Evolutionary conservation across 2,113 vertebrate genomes (phyloP).

Genomic region (Marmota flaviventris): DNA sequence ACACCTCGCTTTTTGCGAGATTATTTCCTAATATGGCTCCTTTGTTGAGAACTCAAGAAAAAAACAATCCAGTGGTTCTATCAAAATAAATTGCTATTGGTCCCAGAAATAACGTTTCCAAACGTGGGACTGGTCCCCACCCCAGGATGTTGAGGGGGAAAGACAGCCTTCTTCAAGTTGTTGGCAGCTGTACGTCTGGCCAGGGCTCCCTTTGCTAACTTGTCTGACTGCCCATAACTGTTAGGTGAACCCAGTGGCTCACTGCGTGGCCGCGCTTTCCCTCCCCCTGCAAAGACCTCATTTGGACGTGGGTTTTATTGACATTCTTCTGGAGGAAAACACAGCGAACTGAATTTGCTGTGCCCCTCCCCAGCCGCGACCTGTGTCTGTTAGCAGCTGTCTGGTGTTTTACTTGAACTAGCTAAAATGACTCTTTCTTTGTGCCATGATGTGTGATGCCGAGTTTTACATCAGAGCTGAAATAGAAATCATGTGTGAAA

Average conservation of each 20-base stretch:
- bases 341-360: constrained; percentile 54
- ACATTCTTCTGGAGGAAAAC: constrained; percentile 79
- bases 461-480: constrained; percentile 84
- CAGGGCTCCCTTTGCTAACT: constrained; percentile 70
- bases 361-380: constrained; percentile 79
- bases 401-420: constrained; percentile 79
- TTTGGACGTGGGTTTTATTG: constrained; percentile 83
- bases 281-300: not conserved
- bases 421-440: constrained; percentile 84
- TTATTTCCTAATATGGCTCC: constrained; percentile 86
- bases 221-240: constrained; percentile 58
- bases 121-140: constrained; percentile 72
- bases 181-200: constrained; percentile 47
- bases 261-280: constrained; percentile 25
- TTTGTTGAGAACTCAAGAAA: constrained; percentile 80
- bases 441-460: constrained; percentile 79
- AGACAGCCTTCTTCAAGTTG: constrained; percentile 79
- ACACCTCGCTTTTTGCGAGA: constrained; percentile 78
- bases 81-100: constrained; percentile 85
- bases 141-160: constrained; percentile 48
- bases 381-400: constrained; percentile 80
- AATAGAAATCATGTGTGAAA: constrained; percentile 84
- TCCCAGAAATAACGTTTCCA: constrained; percentile 78
- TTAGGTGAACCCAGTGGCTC: constrained; percentile 68
- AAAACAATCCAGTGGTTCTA: constrained; percentile 79